These are phyloP conservation scores for Columba guinea DNA, from an alignment of 2,797 vertebrate species.

Conservation along the genomic window DNA sequence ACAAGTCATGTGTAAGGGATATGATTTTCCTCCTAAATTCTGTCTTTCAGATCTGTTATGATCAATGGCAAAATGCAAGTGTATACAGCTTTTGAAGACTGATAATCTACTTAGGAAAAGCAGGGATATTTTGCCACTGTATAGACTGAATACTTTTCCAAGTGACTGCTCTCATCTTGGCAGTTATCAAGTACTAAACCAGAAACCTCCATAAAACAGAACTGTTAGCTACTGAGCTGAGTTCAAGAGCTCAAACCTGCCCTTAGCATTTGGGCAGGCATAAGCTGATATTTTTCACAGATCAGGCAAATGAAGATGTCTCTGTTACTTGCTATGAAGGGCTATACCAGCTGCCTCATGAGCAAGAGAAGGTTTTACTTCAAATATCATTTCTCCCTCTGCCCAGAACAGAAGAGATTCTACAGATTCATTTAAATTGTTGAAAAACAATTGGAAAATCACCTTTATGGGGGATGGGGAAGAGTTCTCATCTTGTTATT, in stretches of 20 bases:
- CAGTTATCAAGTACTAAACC: not conserved
- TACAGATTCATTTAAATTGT: not conserved
- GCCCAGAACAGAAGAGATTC: not conserved
- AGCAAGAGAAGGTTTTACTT: not conserved
- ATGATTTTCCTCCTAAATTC: not conserved
- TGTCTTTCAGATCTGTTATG: not conserved
- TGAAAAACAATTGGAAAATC: not conserved
- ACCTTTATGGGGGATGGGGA: not conserved
- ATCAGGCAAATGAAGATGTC: not conserved
- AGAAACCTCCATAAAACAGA: not conserved
- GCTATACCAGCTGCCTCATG: fast-evolving
- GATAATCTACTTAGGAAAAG: not conserved
- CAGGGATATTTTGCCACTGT: not conserved
- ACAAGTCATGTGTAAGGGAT: not conserved
- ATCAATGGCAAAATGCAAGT: not conserved
- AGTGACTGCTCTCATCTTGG: not conserved
- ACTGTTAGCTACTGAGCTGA: not conserved
- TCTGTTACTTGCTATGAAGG: not conserved
- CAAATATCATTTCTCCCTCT: not conserved
- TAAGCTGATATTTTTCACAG: not conserved
- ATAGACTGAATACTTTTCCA: not conserved
- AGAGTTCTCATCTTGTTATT: conserved; percentile 9
- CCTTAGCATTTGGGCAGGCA: not conserved
- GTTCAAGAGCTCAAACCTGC: not conserved
- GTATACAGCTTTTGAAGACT: not conserved